Evolutionary conservation across 1,140 invertebrate genomes (phyloP).

Genomic region (Drosophila takahashii): DNA sequence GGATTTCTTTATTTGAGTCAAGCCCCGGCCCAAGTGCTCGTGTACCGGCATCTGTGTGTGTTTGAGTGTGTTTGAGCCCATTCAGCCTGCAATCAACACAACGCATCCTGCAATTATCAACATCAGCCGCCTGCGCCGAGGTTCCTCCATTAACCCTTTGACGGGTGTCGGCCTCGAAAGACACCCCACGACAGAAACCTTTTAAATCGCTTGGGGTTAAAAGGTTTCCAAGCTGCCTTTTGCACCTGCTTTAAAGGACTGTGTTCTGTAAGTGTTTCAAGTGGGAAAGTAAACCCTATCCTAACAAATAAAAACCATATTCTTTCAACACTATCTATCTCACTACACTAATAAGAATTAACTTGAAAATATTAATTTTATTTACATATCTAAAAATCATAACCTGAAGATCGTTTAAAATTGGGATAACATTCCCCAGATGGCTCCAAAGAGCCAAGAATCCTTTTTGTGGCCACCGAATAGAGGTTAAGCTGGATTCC

Average conservation of each 20-base stretch:
- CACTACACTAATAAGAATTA: too few species aligned
- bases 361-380: background rate
- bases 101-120: slow-evolving; percentile 82
- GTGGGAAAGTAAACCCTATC: too few species aligned
- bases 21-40: slow-evolving; percentile 62
- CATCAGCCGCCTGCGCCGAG: slow-evolving; percentile 49
- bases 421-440: background rate
- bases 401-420: background rate
- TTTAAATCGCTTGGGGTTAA: background rate
- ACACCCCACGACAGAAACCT: background rate
- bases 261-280: too few species aligned
- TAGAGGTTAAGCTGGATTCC: slow-evolving; percentile 50
- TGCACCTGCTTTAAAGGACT: background rate
- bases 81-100: slow-evolving; percentile 77
- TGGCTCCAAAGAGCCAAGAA: background rate
- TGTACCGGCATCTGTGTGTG: slow-evolving; percentile 7
- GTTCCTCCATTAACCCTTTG: slow-evolving; percentile 36
- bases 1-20: slow-evolving; percentile 82
- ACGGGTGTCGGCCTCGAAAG: slow-evolving; percentile 1
- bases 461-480: background rate
- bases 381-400: background rate
- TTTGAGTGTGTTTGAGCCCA: slow-evolving; percentile 24
- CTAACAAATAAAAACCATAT: too few species aligned
- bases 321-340: too few species aligned
- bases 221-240: background rate